Conservation (phyloP, 1,140 invertebrate genomes). For the Pararge aegeria region DNA sequence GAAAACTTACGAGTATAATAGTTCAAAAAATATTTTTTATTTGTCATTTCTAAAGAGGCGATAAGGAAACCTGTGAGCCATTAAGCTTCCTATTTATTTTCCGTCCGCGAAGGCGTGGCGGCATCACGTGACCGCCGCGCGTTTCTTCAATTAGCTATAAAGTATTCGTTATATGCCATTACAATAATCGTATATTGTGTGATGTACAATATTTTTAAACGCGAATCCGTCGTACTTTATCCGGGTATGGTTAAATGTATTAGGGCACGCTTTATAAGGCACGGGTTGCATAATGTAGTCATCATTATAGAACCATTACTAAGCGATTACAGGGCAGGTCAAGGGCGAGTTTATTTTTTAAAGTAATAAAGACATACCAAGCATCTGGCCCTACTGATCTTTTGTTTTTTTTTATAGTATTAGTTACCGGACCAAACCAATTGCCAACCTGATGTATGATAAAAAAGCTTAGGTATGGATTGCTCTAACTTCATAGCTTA, state of each 20-base stretch:
- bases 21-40: no score
- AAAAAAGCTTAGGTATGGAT: no score
- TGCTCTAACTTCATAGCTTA: no score
- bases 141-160: slow-evolving; percentile 56
- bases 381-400: no score
- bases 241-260: slow-evolving; percentile 29
- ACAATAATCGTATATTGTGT: slow-evolving; percentile 44
- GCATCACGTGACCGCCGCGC: slow-evolving; percentile 41
- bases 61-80: slow-evolving; percentile 1
- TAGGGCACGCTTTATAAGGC: slow-evolving; percentile 28
- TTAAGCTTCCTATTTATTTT: slow-evolving; percentile 25
- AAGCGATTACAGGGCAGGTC: no score
- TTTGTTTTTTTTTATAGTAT: no score
- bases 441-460: no score
- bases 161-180: slow-evolving; percentile 46
- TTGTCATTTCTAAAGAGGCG: not conserved
- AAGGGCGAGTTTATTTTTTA: no score
- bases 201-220: slow-evolving; percentile 55
- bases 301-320: no score
- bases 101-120: slow-evolving; percentile 21
- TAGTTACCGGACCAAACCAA: no score
- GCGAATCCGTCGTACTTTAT: slow-evolving; percentile 29
- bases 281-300: not conserved
- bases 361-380: no score
- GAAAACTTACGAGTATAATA: no score